These are phyloP conservation scores for Lepidocyrtoides sp. DNA, from an alignment of 2,888 invertebrate genomes.

Conservation along the genomic window DNA sequence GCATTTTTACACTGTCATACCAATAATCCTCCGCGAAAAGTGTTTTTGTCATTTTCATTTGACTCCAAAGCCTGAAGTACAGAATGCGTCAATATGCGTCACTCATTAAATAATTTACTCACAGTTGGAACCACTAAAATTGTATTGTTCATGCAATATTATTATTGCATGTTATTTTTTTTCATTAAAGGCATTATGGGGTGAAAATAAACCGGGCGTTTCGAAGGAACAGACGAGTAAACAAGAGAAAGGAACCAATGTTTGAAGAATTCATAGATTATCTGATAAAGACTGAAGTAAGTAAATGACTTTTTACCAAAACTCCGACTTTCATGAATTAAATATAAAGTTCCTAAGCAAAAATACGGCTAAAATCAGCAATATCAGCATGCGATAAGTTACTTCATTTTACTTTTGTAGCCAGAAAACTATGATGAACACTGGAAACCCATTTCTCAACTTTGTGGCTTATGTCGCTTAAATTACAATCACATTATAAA, in stretches of 20 bases:
- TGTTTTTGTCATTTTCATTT: no score
- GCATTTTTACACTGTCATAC: no score
- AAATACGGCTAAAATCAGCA: no score
- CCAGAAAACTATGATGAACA: constrained; percentile 83
- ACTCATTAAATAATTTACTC: no score
- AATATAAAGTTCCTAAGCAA: no score
- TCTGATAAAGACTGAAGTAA: constrained; percentile 82
- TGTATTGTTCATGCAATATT: no score
- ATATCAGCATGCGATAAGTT: background rate
- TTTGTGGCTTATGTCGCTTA: constrained; percentile 83
- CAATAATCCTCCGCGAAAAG: no score
- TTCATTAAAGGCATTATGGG: constrained; percentile 79
- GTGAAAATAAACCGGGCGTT: constrained; percentile 80
- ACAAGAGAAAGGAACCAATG: constrained; percentile 83
- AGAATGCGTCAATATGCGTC: no score
- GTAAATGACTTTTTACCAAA: background rate
- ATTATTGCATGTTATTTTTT: no score
- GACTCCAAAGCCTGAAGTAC: no score
- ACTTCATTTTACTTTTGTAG: constrained; percentile 60
- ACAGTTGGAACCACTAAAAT: no score
- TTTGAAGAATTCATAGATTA: constrained; percentile 84
- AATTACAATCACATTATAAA: constrained; percentile 81
- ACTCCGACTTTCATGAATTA: no score
- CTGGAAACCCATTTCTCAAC: constrained; percentile 82
- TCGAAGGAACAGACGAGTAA: constrained; percentile 65